Evolutionary conservation across 2,797 vertebrate species (phyloP), one percentile per base, ranked within the genome.

Genomic region (Danio aesculapii): DNA sequence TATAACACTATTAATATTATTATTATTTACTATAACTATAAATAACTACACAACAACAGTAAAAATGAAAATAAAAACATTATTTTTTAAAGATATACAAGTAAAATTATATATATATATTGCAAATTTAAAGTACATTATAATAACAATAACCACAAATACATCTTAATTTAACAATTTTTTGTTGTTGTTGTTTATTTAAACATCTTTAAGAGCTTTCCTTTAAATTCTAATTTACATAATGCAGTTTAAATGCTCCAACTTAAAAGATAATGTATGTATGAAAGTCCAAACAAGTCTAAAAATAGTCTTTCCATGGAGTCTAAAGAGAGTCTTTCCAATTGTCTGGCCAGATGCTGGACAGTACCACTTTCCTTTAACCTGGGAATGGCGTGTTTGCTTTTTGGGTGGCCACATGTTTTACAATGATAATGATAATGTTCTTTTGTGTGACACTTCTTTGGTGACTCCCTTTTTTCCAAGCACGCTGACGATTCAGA

Each of bases 361-460:
- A 41, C 66, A 79, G 57, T 71, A 79, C 77, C 77, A 79, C 39
- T 71, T 79, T 3, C 77, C 77, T 6, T 6, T 19, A 12, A 79
- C 4, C 77, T 79, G 66, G 13, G 67, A 12, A 19, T 79, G 46
- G 14, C 57, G 46, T 12, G 66, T 14, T 79, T 79, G 19, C 17
- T 59, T 17, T 70, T 79, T n/a, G 77, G 7, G 2, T 71, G 57
- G 8, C 77, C 57, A 52, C 67, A 71, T 11, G 2, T n/a, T 30
- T 52, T 70, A 17, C 77, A 79, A 16, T 53, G 9, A 11, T 71
- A 71, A 30, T 71, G 77, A 67, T 70, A 70, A 47, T n/a, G 8
- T 14, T 71, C 55, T 41, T 71, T 79, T 1, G 17, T n/a, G 3
- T 62, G 53, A 11, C 53, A 44, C 43, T 78, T 57, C 43, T 78